A percentile compares a stretch with the other conserved stretches of the same genome.
These are phyloP conservation scores for Acronicta psi DNA, from an alignment of 2,888 invertebrate species.

Conservation along the genomic window DNA sequence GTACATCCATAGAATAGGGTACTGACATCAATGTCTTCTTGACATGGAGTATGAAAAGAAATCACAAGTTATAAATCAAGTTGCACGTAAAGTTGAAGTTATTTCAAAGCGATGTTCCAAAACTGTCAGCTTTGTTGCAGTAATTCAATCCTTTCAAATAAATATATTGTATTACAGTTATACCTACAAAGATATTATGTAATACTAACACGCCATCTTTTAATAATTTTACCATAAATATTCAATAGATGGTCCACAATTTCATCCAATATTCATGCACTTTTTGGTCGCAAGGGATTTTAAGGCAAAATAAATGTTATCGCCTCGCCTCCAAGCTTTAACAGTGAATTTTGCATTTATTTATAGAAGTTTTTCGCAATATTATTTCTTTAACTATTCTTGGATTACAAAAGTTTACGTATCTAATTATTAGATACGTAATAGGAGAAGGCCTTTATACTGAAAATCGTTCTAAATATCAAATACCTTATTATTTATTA, in stretches of 20 bases:
- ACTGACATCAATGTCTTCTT: slow-evolving; percentile 1
- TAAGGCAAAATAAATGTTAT: slow-evolving; percentile 27
- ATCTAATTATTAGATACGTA: too few relatives aligned
- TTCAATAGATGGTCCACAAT: slow-evolving; percentile 16
- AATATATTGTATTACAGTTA: not conserved
- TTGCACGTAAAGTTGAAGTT: slow-evolving; percentile 29
- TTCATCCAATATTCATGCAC: slow-evolving; percentile 40
- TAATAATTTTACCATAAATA: slow-evolving; percentile 31
- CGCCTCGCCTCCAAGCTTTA: not conserved
- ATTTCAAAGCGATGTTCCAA: slow-evolving; percentile 34
- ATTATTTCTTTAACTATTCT: not conserved
- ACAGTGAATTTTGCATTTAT: slow-evolving; percentile 7
- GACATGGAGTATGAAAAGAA: slow-evolving; percentile 12
- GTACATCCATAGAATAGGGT: not conserved
- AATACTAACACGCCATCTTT: not conserved
- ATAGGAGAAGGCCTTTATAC: too few relatives aligned
- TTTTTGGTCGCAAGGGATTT: slow-evolving; percentile 33
- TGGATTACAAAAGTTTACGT: too few relatives aligned
- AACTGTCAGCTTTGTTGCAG: slow-evolving; percentile 31
- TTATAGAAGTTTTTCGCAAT: not conserved
- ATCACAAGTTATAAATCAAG: slow-evolving; percentile 39
- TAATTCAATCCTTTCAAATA: slow-evolving; percentile 24
- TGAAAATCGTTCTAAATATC: too few relatives aligned
- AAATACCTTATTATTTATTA: too few relatives aligned
- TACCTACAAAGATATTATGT: not conserved